Evolutionary conservation across 2,797 vertebrate genomes (phyloP), one percentile per base, ranked within the genome.

Genomic region (Pyrrhura leucotis): DNA sequence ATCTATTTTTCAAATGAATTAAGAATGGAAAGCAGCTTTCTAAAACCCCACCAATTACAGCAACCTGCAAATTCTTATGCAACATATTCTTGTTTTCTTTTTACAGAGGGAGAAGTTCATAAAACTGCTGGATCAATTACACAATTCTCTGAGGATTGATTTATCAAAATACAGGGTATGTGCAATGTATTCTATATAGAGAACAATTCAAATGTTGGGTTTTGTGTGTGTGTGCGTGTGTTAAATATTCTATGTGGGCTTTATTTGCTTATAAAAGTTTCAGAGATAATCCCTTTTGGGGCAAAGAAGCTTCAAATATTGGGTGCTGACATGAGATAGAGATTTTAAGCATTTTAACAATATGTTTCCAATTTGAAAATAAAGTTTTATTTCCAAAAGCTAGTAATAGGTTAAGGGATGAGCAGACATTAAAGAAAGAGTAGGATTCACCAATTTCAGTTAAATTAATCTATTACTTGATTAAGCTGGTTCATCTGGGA

Each of bases 121-220:
- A 92, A 99, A 99, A 97, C 98, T 99, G 39, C 96, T 99, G 97
- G 99, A 99, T 97, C 99, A 99, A 83, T 97, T 99, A 93, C 99
- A 99, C 96, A 99, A 99, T 97, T 99, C 99, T 29, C 97, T 99
- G 96, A 98, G 99, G 98, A 99, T 99, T 48, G 99, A 99, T 96
- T 98, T 99, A 47, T 99, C 99, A 40, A 99, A 99, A 96, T 99
- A 99, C 83, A 98, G 99, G 98, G 99, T 99, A 98, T 50, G 99
- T 98, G 83, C 37, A 69, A 44, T 7, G 4, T 69, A 19, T 62
- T 86, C 75, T 82, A 1, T 56, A 9, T 47, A 44, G 25, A 40
- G 44, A 21, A 51, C 23, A 56, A 35, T 20, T 15, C 26, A 25
- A 22, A 14, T 37, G 7, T 12, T 14, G n/a, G 53, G 29, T 22